These are phyloP conservation scores for Drosophila murphyi DNA, from an alignment of 1,140 invertebrate species.

Conservation along the genomic window DNA sequence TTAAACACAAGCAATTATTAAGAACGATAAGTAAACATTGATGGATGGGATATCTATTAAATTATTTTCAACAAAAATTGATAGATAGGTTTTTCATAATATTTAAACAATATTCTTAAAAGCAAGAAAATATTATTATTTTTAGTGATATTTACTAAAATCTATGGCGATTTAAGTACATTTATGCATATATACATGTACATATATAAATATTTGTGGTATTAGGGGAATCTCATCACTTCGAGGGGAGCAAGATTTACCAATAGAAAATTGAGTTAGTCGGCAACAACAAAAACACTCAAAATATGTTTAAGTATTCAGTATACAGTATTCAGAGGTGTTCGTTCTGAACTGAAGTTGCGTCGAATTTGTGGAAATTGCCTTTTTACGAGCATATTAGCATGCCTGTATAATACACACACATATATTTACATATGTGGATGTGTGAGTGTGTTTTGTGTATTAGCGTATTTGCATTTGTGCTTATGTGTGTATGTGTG, in stretches of 20 bases:
- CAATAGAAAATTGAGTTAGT: conserved; percentile 82
- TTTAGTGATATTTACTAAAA: conserved; percentile 12
- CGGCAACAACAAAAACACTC: conserved; percentile 34
- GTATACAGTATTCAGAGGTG: conserved; percentile 40
- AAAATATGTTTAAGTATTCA: conserved; percentile 61
- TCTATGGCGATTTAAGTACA: neutral
- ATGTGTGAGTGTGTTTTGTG: conserved; percentile 23
- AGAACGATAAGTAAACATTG: too few relatives aligned
- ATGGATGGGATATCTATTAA: too few relatives aligned
- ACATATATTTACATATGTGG: conserved; percentile 10
- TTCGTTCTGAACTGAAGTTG: conserved; percentile 23
- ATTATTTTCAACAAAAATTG: too few relatives aligned
- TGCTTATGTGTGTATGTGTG: conserved; percentile 22
- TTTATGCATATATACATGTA: too few relatives aligned
- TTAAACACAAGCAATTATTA: too few relatives aligned
- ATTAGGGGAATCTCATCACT: conserved; percentile 46
- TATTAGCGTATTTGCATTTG: conserved; percentile 65
- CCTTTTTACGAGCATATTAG: conserved; percentile 83
- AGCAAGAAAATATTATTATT: neutral
- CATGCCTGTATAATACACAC: conserved; percentile 43
- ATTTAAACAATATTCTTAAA: too few relatives aligned
- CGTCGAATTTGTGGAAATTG: conserved; percentile 78
- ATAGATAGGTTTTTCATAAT: too few relatives aligned
- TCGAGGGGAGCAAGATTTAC: conserved; percentile 54
- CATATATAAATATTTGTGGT: too few relatives aligned